Base-by-base conservation (phyloP, 2,113 vertebrate species). In the Anas platyrhynchos region DNA sequence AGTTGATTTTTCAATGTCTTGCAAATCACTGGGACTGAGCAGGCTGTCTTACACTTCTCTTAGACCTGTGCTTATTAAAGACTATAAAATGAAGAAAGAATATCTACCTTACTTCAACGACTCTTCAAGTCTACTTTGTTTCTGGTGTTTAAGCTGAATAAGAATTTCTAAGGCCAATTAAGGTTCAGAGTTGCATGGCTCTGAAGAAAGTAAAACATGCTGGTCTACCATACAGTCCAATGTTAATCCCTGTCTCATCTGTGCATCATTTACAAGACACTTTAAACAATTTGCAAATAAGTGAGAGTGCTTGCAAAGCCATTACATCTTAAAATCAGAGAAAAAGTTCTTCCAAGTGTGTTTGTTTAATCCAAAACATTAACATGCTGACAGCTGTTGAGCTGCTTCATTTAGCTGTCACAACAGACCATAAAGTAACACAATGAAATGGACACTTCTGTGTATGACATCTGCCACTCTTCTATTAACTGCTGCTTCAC, bases 261-360 rank as follows among this genome's bases (percentile, higher is more conserved):
- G 61, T n/a, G 38, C n/a, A 54, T 52, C 48, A 27, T 61, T 92
- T 74, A 36, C 6, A 17, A 72, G 86, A 84, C 72, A 75, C 90
- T 72, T 59, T 17, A 59, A 95, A 89, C 67, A 17, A 65, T 17
- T 15, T 62, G 50, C 48, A 62, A 50, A 78, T 83, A 84, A 86
- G 50, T 17, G 73, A 0, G 15, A 20, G 67, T 22, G 63, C 81
- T 48, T 78, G 91, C 69, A 38, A 77, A 79, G 56, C 82, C 87
- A 52, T 91, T 84, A 72, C 29, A 13, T 85, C 91, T 94, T 78
- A 89, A 88, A 92, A 93, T 50, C 76, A 84, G 56, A 94, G 56
- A 26, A 89, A 89, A 96, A 95, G 63, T 90, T 96, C 73, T 97
- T 97, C 88, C 83, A 88, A 96, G 93, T 91, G 54, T 87, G 74